A percentile compares a stretch with the other conserved stretches of the same genome.
These are phyloP conservation scores for Scomberomorus guttatus DNA, from an alignment of 2,797 vertebrate species.

Conservation along the genomic window DNA sequence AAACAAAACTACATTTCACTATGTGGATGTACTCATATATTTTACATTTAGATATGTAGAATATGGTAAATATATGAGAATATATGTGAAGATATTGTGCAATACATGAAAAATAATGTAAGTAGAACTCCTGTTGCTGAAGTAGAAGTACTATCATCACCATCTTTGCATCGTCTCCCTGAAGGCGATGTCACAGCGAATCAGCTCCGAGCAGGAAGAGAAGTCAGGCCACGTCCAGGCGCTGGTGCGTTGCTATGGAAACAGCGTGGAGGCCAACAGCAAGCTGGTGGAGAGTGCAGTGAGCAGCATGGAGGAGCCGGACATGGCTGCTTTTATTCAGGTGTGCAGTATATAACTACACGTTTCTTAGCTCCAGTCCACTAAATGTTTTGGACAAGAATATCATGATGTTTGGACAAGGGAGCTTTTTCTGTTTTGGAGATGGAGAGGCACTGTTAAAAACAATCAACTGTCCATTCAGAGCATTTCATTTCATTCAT, in stretches of 20 bases:
- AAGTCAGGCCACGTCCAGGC: slow-evolving; percentile 74
- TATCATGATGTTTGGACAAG: background rate
- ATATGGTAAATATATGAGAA: background rate
- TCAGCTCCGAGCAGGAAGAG: slow-evolving; percentile 84
- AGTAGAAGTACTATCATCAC: background rate
- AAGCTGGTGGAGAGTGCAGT: slow-evolving; percentile 73
- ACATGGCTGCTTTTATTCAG: slow-evolving; percentile 86
- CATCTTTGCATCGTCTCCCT: background rate
- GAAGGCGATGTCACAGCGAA: slow-evolving; percentile 80
- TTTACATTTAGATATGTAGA: background rate
- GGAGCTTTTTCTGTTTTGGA: too few relatives aligned
- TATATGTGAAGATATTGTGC: background rate
- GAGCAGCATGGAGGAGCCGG: slow-evolving; percentile 82
- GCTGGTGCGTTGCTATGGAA: slow-evolving; percentile 74
- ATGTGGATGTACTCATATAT: background rate
- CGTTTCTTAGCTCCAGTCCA: background rate
- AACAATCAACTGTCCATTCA: too few relatives aligned
- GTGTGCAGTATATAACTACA: slow-evolving; percentile 55
- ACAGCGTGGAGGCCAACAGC: slow-evolving; percentile 75
- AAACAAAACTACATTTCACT: background rate
- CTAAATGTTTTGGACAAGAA: background rate
- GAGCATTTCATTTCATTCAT: too few relatives aligned
- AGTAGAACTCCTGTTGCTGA: background rate
- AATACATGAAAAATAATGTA: background rate
- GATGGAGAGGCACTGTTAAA: too few relatives aligned